These are phyloP conservation scores for Cardiocondyla obscurior DNA, from an alignment of 1,140 invertebrate genomes.

Conservation along the genomic window DNA sequence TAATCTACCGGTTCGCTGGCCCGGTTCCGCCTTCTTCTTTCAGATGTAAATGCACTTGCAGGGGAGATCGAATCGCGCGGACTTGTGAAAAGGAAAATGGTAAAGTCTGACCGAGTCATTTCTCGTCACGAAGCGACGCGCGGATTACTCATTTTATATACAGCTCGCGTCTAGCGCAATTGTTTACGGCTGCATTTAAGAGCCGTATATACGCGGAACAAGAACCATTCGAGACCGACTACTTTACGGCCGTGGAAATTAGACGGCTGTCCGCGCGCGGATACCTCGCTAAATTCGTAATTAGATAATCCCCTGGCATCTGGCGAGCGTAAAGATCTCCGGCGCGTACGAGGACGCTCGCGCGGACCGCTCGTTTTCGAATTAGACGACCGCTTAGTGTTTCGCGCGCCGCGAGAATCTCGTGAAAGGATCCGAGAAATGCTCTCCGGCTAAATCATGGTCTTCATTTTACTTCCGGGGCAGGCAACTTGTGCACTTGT, in stretches of 20 bases:
- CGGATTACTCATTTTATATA: neutral
- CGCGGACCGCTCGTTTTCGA: conserved; percentile 37
- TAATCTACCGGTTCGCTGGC: conserved; percentile 29
- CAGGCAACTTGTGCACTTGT: conserved; percentile 15
- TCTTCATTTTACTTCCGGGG: conserved; percentile 43
- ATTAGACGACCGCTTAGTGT: conserved; percentile 29
- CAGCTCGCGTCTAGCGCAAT: neutral
- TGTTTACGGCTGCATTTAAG: neutral
- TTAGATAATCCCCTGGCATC: conserved; percentile 41
- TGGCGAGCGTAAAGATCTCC: conserved; percentile 29
- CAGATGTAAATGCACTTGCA: conserved; percentile 48
- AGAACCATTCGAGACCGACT: neutral
- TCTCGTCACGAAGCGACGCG: neutral
- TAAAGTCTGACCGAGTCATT: conserved; percentile 26
- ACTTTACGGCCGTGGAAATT: neutral
- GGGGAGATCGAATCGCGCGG: conserved; percentile 25
- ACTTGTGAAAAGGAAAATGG: conserved; percentile 29
- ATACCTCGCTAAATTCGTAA: conserved; percentile 28
- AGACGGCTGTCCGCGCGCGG: neutral
- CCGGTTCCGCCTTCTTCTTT: conserved; percentile 34
- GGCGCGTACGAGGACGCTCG: neutral
- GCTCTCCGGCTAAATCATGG: conserved; percentile 22
- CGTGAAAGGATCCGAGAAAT: neutral
- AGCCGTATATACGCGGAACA: neutral
- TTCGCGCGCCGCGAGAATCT: neutral